These are phyloP conservation scores for Anoura caudifer DNA, from an alignment of 2,113 vertebrate species.

Conservation along the genomic window DNA sequence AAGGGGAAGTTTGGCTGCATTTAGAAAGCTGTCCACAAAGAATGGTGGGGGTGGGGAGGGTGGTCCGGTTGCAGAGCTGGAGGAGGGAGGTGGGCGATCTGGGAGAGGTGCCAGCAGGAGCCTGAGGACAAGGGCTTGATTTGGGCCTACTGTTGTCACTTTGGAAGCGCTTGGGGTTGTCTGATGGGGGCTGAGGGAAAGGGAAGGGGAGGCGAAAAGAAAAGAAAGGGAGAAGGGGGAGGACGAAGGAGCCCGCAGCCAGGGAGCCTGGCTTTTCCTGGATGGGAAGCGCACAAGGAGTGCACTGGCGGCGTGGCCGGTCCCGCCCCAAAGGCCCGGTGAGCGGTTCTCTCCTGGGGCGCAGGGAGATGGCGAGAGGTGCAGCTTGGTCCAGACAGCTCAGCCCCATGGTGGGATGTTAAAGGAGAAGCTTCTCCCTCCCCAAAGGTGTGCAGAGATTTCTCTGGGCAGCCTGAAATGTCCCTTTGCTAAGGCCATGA, in stretches of 20 bases:
- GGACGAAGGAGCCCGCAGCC: background rate
- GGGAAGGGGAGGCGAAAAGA: background rate
- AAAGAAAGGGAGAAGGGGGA: background rate
- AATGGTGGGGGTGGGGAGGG: background rate
- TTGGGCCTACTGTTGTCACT: constrained; percentile 43
- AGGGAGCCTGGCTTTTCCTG: constrained; percentile 8
- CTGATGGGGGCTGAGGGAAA: background rate
- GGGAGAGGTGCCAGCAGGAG: constrained; percentile 4
- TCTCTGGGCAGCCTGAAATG: background rate
- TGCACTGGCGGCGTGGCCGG: background rate
- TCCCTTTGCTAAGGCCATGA: background rate
- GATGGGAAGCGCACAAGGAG: background rate
- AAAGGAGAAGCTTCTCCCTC: background rate
- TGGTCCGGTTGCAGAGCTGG: background rate
- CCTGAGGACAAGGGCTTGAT: constrained; percentile 21
- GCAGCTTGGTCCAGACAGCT: background rate
- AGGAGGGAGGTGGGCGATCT: background rate
- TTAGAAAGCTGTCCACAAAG: constrained; percentile 58
- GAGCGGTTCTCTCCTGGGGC: background rate
- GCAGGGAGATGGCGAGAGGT: background rate
- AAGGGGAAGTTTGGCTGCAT: constrained; percentile 67
- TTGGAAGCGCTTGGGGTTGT: background rate
- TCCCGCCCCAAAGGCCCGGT: background rate
- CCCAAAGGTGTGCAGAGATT: background rate
- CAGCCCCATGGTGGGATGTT: background rate